Conservation (phyloP, 2,888 invertebrate species). For the Syrphus vitripennis region DNA sequence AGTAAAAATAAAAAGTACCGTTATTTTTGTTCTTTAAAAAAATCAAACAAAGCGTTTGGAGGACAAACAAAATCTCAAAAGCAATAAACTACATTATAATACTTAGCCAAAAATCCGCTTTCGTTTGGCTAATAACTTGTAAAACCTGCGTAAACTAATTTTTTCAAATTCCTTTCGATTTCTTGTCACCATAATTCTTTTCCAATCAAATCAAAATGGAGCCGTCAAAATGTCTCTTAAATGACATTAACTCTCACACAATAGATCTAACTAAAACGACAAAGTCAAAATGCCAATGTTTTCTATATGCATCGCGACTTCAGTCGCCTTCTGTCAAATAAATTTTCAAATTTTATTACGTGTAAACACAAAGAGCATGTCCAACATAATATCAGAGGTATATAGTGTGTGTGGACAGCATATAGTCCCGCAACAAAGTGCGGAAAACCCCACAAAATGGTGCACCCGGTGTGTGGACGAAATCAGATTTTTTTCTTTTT, state of each 20-base stretch:
- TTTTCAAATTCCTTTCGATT: not conserved
- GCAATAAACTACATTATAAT: too few species aligned
- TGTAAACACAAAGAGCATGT: conserved; percentile 73
- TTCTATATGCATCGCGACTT: not conserved
- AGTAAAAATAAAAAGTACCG: too few species aligned
- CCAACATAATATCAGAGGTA: conserved; percentile 40
- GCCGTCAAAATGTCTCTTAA: conserved; percentile 4
- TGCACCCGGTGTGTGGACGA: not conserved
- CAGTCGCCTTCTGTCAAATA: conserved; percentile 71
- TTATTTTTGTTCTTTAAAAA: too few species aligned
- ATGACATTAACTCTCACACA: not conserved
- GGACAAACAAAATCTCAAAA: too few species aligned
- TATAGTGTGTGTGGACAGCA: not conserved
- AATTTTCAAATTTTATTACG: conserved; percentile 78
- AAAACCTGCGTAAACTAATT: too few species aligned
- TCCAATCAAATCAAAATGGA: conserved; percentile 34
- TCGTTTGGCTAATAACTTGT: too few species aligned
- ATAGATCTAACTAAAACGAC: not conserved
- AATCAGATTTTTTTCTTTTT: not conserved
- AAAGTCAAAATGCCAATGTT: not conserved
- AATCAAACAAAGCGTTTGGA: too few species aligned
- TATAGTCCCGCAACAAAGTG: not conserved
- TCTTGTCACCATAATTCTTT: conserved; percentile 31
- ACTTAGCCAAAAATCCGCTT: too few species aligned
- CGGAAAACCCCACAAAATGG: not conserved